Evolutionary conservation across 1,140 invertebrate species (phyloP), one percentile per base, ranked within the genome.

Genomic region (Euglossa dilemma): DNA sequence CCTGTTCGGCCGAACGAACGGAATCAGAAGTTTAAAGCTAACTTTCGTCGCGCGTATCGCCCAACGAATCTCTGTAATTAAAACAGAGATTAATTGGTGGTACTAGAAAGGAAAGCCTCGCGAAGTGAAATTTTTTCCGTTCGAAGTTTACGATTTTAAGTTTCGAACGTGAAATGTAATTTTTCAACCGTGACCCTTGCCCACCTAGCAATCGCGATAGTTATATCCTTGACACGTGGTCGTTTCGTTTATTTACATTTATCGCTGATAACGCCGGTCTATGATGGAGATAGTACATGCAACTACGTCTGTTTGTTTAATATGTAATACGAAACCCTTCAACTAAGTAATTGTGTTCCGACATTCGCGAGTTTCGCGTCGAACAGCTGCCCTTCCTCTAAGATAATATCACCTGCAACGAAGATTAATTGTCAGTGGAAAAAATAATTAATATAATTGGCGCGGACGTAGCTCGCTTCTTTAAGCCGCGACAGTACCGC

Each of bases 241-340:
- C 54, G 47, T 43, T 25, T 45, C 74, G 9, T 77, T 83, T 78
- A 78, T 78, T 83, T 83, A 63, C 66, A n/a, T 0, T 54, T 47
- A 43, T 71, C 18, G 36, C 66, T 52, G 81, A 83, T 77, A 78
- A 56, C 56, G 2, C 3, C 1, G 47, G 3, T 8, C 47, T 7
- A 52, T 47, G 64, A 83, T 71, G 64, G 54, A 78, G 64, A 83
- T 78, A 78, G 12, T 20, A 36, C 81, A 64, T 83, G 75, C 81
- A 71, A 83, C 47, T 78, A 16, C 45, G 63, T 78, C 71, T 70
- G 47, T 54, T 78, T 43, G 45, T 57, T 6, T 18, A 54, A 14
- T 45, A 6, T 14, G 57, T 28, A 25, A 50, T 8, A 50, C 45
- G 54, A 70, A 69, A 77, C n/a, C 52, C 80, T 36, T 45, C 66